Evolutionary conservation across 2,113 vertebrate species (phyloP), one percentile per base, ranked within the genome.

Genomic region (Craseonycteris thonglongyai): DNA sequence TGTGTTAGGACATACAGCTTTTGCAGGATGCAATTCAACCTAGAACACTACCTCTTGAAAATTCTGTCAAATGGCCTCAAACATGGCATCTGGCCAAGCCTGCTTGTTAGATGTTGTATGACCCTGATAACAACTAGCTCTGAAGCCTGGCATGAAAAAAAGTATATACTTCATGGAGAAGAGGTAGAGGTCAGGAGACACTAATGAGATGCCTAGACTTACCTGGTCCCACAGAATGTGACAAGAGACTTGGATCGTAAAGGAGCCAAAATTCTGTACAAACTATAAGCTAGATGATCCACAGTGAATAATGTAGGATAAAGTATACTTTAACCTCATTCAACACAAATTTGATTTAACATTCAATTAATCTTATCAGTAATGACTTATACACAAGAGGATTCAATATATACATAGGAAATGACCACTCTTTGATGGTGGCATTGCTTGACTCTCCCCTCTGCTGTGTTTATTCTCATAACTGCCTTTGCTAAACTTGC

Each of bases 281-380:
- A 94, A n/a, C 11, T n/a, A 54, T 58, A 42, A 85, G 49, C 9
- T 59, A 58, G 26, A 40, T 81, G 72, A 94, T 12, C 72, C 19
- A 82, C 35, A 24, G 72, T 94, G 61, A 92, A 42, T 92, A 88
- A 91, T 8, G 5, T 26, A 69, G 33, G 35, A 80, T 71, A 76
- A 75, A 81, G 33, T 94, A 42, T 15, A 71, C 45, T 71, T 95
- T 47, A 88, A 69, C 47, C 49, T 90, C 59, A 76, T 56, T 80
- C 33, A 75, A 74, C 19, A 61, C n/a, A 59, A 61, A 94, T 96
- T 72, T 83, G 38, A 95, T 93, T 88, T 81, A 91, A 81, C 54
- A 68, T 95, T 84, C 42, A 68, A 68, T 94, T 45, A 91, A 69
- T 95, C 68, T 91, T 72, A 86, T 59, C 72, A 89, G 59, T 74